These are phyloP conservation scores for Coelopa frigida DNA, from an alignment of 1,140 invertebrate genomes.

Conservation along the genomic window DNA sequence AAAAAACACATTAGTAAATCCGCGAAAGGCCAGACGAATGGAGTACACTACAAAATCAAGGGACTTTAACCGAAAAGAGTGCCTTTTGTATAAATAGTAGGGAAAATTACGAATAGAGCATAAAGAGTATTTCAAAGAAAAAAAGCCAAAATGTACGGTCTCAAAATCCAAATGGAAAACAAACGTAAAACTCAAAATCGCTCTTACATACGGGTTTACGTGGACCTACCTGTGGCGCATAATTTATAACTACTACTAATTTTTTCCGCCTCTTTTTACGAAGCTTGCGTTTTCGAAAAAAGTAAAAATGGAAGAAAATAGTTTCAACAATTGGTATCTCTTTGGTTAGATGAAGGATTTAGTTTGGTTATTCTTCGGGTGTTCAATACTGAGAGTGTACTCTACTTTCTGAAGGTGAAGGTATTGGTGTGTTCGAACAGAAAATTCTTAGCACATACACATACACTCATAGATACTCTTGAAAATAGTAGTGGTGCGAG, in stretches of 20 bases:
- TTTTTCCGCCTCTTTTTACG: constrained; percentile 46
- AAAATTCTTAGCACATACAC: not conserved
- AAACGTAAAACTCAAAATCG: not conserved
- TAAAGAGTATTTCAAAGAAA: too few species aligned
- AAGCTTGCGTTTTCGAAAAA: constrained; percentile 35
- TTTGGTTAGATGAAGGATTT: not conserved
- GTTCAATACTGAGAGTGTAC: constrained; percentile 7
- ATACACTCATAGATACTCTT: not conserved
- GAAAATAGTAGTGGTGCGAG: not conserved
- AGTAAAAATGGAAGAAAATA: constrained; percentile 30
- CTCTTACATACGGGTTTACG: constrained; percentile 1
- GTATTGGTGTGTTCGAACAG: too few species aligned
- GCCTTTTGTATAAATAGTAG: too few species aligned
- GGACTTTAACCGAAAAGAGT: too few species aligned
- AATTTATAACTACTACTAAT: constrained; percentile 45
- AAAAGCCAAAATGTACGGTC: not conserved
- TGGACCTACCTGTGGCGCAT: constrained; percentile 42
- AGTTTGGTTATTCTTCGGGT: not conserved
- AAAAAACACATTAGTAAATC: not conserved
- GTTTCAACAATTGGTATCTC: not conserved
- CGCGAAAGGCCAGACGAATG: not conserved
- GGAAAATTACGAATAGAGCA: too few species aligned
- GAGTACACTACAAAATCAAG: not conserved
- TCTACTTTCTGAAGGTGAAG: not conserved
- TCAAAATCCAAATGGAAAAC: constrained; percentile 1